phyloP scores from a whole-genome alignment of 2,888 invertebrate genomes.

The Troides aeacus region DNA sequence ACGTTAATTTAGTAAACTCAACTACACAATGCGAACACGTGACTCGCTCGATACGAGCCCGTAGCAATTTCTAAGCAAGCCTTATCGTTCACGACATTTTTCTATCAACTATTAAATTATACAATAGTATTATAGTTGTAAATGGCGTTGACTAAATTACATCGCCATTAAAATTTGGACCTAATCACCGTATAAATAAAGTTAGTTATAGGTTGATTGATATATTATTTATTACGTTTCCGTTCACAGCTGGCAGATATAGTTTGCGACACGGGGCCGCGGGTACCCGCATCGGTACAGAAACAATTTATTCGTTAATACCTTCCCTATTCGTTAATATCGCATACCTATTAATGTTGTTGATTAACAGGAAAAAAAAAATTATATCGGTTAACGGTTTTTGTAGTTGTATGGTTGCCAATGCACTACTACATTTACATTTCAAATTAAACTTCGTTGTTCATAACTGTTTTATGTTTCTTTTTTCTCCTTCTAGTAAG shows the following conservation, averaged over 20 bases:
- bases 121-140: conserved; percentile 35
- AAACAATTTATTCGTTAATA: conserved; percentile 65
- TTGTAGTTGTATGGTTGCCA: conserved; percentile 26
- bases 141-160: conserved; percentile 21
- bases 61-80: conserved; percentile 48
- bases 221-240: conserved; percentile 41
- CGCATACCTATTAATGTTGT: conserved; percentile 67
- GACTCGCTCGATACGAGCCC: conserved; percentile 37
- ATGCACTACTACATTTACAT: background rate
- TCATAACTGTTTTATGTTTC: no score
- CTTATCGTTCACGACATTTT: conserved; percentile 60
- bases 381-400: conserved; percentile 74
- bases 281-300: conserved; percentile 68
- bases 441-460: background rate
- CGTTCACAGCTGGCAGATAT: conserved; percentile 38
- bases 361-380: conserved; percentile 52
- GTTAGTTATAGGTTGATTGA: conserved; percentile 38
- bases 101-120: conserved; percentile 60
- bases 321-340: conserved; percentile 72
- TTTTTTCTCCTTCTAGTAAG: no score
- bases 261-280: conserved; percentile 43
- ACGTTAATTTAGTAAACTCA: conserved; percentile 35
- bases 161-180: conserved; percentile 25
- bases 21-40: conserved; percentile 36
- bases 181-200: conserved; percentile 31